Percentiles rank a stretch among this genome's conserved stretches.
These are phyloP conservation scores for Festucalex cinctus DNA, from an alignment of 2,113 vertebrate genomes.

Conservation along the genomic window DNA sequence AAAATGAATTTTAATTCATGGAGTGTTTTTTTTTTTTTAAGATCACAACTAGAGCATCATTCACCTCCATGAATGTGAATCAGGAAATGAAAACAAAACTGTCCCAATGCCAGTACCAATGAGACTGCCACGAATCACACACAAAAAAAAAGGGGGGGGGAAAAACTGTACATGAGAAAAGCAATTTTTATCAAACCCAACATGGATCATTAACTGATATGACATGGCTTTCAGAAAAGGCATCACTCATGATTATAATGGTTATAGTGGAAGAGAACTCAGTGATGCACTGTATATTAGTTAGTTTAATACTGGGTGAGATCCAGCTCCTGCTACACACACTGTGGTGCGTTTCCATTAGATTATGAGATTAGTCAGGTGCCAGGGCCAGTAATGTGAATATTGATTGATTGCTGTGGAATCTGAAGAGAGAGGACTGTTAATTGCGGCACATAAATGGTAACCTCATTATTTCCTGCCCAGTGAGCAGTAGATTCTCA, in stretches of 20 bases:
- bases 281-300: conserved; percentile 4
- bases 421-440: background rate
- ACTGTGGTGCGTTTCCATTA: background rate
- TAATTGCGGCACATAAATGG: background rate
- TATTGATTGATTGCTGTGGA: background rate
- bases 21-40: conserved; percentile 9
- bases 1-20: background rate
- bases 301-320: background rate
- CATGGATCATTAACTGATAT: conserved; percentile 8
- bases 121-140: conserved; percentile 24
- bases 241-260: background rate
- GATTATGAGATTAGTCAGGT: background rate
- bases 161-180: conserved; percentile 41
- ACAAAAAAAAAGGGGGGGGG: conserved; percentile 40
- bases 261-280: background rate
- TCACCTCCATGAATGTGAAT: conserved; percentile 12
- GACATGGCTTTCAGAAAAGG: conserved; percentile 18
- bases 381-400: conserved; percentile 7
- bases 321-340: conserved; percentile 8
- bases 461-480: background rate
- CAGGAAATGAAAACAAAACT: conserved; percentile 14
- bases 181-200: conserved; percentile 16
- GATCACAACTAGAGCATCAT: conserved; percentile 6
- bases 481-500: background rate
- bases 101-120: conserved; percentile 13